These are phyloP conservation scores for Malacoraja senta DNA, from an alignment of 2,797 vertebrate species.

Conservation along the genomic window DNA sequence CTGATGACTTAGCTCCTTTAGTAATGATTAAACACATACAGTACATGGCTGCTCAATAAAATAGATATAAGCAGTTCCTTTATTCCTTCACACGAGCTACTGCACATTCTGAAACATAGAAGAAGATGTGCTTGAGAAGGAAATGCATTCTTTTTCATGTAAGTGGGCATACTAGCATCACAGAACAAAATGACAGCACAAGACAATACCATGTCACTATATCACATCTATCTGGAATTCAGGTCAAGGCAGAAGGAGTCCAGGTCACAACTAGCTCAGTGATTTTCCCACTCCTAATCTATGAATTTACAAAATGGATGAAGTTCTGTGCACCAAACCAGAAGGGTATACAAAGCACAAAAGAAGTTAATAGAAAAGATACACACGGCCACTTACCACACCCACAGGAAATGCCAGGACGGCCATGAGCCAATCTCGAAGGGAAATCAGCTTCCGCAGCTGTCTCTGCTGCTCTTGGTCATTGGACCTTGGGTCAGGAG, in stretches of 20 bases:
- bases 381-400: slow-evolving; percentile 68
- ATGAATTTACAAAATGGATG: background rate
- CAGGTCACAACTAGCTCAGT: background rate
- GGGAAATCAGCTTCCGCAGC: slow-evolving; percentile 81
- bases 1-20: no score
- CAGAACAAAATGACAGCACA: no score
- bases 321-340: background rate
- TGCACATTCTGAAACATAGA: no score
- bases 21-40: no score
- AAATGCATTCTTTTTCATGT: no score
- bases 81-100: no score
- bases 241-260: background rate
- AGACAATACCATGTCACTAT: no score
- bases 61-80: no score
- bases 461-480: slow-evolving; percentile 88
- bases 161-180: no score
- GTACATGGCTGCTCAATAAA: no score
- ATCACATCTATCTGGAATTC: background rate
- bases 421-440: slow-evolving; percentile 91
- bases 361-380: no score
- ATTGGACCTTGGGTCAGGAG: slow-evolving; percentile 81
- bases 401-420: slow-evolving; percentile 89
- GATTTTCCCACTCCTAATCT: background rate
- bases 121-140: no score
- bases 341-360: background rate